Evolutionary conservation across 1,140 invertebrate genomes (phyloP).

Genomic region (Diabrotica virgifera): DNA sequence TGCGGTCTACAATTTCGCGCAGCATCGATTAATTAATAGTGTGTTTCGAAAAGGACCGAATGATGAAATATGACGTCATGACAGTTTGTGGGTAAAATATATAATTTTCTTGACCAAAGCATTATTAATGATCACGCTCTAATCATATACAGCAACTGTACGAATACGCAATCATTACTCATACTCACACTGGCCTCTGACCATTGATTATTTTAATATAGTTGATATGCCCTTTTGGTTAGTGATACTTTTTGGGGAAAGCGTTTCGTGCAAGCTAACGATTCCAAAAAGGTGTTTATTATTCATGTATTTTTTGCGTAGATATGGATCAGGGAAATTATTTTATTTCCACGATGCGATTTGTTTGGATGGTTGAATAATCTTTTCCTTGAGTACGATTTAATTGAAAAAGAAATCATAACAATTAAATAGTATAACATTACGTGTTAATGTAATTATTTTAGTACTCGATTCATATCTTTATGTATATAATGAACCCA

Average conservation of each 20-base stretch:
- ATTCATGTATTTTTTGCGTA: neutral
- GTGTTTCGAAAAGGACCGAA: conserved; percentile 19
- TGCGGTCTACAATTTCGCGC: conserved; percentile 11
- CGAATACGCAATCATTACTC: conserved; percentile 34
- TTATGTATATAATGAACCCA: too few relatives aligned
- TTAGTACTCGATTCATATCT: too few relatives aligned
- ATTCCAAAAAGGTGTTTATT: neutral
- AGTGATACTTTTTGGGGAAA: neutral
- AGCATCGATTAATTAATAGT: conserved; percentile 25
- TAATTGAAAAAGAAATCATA: too few relatives aligned
- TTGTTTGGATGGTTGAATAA: too few relatives aligned
- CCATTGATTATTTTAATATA: conserved; percentile 1
- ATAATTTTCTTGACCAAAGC: conserved; percentile 42
- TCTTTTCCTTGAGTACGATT: too few relatives aligned
- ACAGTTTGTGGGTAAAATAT: conserved; percentile 42
- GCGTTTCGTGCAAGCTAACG: neutral
- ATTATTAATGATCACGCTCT: conserved; percentile 39
- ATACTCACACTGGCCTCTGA: conserved; percentile 29
- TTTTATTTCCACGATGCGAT: neutral
- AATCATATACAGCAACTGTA: conserved; percentile 40
- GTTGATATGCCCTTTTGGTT: neutral
- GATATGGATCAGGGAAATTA: neutral
- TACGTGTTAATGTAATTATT: too few relatives aligned
- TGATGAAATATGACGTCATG: conserved; percentile 40
- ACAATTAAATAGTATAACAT: too few relatives aligned